Evolutionary conservation across 2,797 vertebrate genomes (phyloP).

Genomic region (Gastrophryne carolinensis): DNA sequence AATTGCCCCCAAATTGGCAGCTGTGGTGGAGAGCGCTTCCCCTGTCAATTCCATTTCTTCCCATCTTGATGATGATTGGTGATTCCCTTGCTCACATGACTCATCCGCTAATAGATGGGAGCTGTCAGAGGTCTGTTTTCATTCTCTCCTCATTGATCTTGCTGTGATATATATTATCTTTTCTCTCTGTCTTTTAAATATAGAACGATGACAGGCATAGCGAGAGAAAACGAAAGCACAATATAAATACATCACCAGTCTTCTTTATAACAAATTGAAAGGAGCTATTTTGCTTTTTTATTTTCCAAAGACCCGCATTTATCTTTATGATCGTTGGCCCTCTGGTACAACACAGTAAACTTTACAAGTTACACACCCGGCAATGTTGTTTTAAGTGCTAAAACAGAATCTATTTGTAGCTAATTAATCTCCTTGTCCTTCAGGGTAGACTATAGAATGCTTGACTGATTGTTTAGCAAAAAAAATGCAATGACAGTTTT

Average conservation of each 20-base stretch:
- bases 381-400: background rate
- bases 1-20: conserved; percentile 62
- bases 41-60: conserved; percentile 59
- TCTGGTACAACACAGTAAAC: background rate
- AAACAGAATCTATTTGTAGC: background rate
- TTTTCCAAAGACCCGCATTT: background rate
- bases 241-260: background rate
- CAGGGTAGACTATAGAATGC: background rate
- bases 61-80: conserved; percentile 62
- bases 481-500: background rate
- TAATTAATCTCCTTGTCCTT: background rate
- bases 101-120: conserved; percentile 62
- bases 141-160: conserved; percentile 60
- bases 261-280: background rate
- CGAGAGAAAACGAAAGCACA: conserved; percentile 60
- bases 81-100: conserved; percentile 61
- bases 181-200: conserved; percentile 61
- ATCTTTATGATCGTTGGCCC: conserved; percentile 3
- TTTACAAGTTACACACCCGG: background rate
- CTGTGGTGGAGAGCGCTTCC: conserved; percentile 53
- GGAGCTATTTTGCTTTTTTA: background rate
- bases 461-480: background rate
- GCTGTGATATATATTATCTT: conserved; percentile 64
- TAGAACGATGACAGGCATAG: conserved; percentile 60
- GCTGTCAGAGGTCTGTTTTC: conserved; percentile 55